These are phyloP conservation scores for Procambarus clarkii DNA, from an alignment of 1,140 invertebrate species.

Conservation along the genomic window DNA sequence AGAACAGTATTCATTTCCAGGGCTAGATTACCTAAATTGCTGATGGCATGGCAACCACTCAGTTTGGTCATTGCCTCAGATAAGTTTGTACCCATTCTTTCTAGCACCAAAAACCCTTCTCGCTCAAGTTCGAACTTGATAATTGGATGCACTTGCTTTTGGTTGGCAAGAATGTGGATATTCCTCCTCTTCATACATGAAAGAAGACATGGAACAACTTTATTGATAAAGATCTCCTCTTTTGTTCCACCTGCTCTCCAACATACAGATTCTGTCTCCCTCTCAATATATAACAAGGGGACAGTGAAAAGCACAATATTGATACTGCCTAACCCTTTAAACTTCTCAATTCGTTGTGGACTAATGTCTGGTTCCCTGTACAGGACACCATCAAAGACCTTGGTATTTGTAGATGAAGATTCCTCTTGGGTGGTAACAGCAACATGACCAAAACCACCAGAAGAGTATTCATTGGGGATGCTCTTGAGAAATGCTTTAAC, in stretches of 20 bases:
- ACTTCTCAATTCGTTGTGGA: slow-evolving; percentile 14
- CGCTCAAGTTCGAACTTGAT: slow-evolving; percentile 55
- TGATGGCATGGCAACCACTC: slow-evolving; percentile 38
- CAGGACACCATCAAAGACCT: slow-evolving; percentile 50
- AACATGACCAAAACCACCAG: slow-evolving; percentile 53
- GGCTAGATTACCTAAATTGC: slow-evolving; percentile 14
- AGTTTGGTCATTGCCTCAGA: slow-evolving; percentile 32
- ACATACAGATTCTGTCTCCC: slow-evolving; percentile 8
- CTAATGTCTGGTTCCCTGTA: slow-evolving; percentile 49
- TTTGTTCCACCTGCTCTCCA: slow-evolving; percentile 47
- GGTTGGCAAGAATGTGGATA: slow-evolving; percentile 47
- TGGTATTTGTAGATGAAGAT: slow-evolving; percentile 2
- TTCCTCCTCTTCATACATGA: slow-evolving; percentile 29
- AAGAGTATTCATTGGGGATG: slow-evolving; percentile 46
- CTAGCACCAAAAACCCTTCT: slow-evolving; percentile 41
- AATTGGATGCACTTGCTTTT: slow-evolving; percentile 41
- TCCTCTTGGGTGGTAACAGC: slow-evolving; percentile 25
- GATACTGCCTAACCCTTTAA: neutral
- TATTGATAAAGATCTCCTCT: slow-evolving; percentile 34
- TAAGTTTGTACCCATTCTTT: slow-evolving; percentile 46
- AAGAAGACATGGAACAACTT: slow-evolving; percentile 22
- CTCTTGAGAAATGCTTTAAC: slow-evolving; percentile 59
- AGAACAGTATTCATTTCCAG: slow-evolving; percentile 28
- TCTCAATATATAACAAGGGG: slow-evolving; percentile 30
- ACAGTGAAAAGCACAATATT: slow-evolving; percentile 48